These are phyloP conservation scores for Eclectus roratus DNA, from an alignment of 2,113 vertebrate species.

Conservation along the genomic window DNA sequence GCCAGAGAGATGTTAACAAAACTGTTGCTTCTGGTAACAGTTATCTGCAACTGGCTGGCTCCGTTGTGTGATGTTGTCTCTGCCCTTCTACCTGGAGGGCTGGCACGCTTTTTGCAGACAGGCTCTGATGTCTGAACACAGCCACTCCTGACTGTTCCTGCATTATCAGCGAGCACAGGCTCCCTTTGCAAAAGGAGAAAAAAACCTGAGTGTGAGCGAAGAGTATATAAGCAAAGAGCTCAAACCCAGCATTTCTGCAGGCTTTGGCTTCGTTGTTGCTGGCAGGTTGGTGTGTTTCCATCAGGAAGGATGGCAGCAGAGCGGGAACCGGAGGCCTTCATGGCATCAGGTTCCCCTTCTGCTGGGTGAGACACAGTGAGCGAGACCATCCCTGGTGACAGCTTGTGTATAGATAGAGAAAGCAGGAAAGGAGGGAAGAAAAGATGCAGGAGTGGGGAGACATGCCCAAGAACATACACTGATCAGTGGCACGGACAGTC, in stretches of 20 bases:
- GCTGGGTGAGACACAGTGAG: not conserved
- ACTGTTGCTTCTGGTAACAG: not conserved
- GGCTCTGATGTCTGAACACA: not conserved
- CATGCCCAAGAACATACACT: fast-evolving
- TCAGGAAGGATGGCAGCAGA: not conserved
- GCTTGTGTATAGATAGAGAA: not conserved
- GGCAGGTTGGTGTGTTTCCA: not conserved
- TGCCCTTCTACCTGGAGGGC: not conserved
- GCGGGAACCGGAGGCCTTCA: fast-evolving
- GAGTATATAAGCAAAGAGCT: not conserved
- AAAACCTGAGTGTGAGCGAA: fast-evolving
- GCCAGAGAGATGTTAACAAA: not conserved
- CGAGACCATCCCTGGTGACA: fast-evolving
- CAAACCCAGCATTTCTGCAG: not conserved
- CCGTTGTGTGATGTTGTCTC: fast-evolving
- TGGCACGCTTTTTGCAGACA: not conserved
- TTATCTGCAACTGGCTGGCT: not conserved
- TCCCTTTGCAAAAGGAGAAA: not conserved
- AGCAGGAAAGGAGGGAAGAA: not conserved
- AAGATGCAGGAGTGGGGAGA: not conserved
- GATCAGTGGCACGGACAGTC: fast-evolving
- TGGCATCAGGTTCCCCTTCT: not conserved
- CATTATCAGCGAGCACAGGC: not conserved
- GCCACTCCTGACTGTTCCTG: not conserved
- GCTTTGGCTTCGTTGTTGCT: not conserved